A percentile compares a stretch with the other conserved stretches of the same genome.
phyloP scores from a whole-genome alignment of 2,113 vertebrate genomes.

The Alectura lathami region DNA sequence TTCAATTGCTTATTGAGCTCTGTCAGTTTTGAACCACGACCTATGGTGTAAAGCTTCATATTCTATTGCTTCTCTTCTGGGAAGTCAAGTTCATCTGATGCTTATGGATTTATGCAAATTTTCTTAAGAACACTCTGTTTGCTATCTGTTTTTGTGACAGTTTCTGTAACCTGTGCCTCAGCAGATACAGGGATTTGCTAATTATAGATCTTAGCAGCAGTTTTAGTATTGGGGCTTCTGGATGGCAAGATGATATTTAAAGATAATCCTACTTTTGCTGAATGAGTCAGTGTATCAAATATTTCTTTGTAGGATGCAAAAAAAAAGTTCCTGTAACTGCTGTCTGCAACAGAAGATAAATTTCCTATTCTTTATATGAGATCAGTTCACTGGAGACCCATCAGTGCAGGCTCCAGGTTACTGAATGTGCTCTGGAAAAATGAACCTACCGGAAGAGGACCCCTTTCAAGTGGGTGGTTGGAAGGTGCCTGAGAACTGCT shows the following conservation, averaged over 20 bases:
- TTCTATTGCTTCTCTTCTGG: neutral
- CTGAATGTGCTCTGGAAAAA: neutral
- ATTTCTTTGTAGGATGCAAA: neutral
- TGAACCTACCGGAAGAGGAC: neutral
- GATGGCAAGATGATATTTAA: conserved; percentile 8
- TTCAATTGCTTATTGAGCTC: neutral
- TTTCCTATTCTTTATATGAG: neutral
- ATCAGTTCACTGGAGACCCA: neutral
- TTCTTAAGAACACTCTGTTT: neutral
- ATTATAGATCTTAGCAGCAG: conserved; percentile 24
- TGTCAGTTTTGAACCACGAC: neutral
- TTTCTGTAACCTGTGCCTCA: conserved; percentile 22
- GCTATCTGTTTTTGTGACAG: conserved; percentile 8
- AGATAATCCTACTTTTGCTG: neutral
- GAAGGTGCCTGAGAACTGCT: neutral
- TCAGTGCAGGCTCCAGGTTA: neutral
- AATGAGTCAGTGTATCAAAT: neutral
- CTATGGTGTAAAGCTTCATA: neutral
- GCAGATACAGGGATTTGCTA: conserved; percentile 15
- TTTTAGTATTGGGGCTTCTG: conserved; percentile 36
- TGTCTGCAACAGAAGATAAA: neutral
- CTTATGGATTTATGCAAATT: neutral
- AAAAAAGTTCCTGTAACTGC: neutral
- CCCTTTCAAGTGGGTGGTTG: neutral
- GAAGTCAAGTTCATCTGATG: neutral